Base-by-base conservation (phyloP, 2,888 invertebrate species). In the Agrilus mali region DNA sequence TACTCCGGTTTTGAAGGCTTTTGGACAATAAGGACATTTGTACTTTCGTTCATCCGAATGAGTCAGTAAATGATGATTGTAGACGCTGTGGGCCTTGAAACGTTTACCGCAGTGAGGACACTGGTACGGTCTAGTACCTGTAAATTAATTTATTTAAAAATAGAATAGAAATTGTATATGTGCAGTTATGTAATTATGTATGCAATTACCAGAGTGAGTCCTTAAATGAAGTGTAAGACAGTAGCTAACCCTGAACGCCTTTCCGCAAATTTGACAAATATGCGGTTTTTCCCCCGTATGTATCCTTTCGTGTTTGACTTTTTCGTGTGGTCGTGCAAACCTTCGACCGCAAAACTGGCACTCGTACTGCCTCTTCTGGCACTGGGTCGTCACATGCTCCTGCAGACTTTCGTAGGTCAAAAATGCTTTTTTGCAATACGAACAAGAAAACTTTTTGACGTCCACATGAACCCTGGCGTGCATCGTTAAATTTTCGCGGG, bases 301-400 rank as follows among this genome's bases (percentile, higher is more conserved):
- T 56, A 86, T 81, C n/a, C 86, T 70, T 63, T 86, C 86, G 55
- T 86, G 86, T 62, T 86, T 86, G 1, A 86, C 86, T 63, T 86
- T 86, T 55, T 86, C 86, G 54, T 83, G 84, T 0, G 86, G 85
- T 35, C 84, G 69, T 2, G 77, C 71, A 55, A 86, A 86, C 47
- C 78, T 70, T 42, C 82, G 71, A 0, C 75, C 77, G 55, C 86
- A 86, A 58, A 78, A 85, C 45, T 78, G 72, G 55, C 86, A 86
- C 39, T 73, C 73, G 61, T 83, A 86, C 2, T 77, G 77, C 13
- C 71, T 63, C 42, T 65, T 57, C 33, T 61, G 59, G 42, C 63
- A 56, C 3, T 63, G 55, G 14, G 56, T 57, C 15, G 50, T 50
- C 4, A 63, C 51, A 44, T 67, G 66, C 13, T 61, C 56, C 36